A percentile compares a stretch with the other conserved stretches of the same genome.
Evolutionary conservation across 2,797 vertebrate species (phyloP).

Genomic region (Melanotaenia pygmaea): DNA sequence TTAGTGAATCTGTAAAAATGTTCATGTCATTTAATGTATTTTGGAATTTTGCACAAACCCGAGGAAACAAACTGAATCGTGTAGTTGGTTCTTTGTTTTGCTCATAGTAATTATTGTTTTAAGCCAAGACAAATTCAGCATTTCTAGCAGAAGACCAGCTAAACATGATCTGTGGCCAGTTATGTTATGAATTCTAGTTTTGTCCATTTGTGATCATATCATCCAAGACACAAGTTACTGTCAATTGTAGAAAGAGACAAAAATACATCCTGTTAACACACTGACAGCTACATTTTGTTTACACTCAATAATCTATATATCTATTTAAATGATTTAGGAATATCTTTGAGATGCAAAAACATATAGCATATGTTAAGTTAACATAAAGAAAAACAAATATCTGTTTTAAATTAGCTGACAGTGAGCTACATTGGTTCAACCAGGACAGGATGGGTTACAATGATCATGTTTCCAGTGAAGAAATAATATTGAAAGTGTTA

Average conservation of each 20-base stretch:
- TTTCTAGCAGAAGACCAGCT: neutral
- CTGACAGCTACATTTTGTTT: neutral
- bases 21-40: neutral
- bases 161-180: neutral
- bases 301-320: neutral
- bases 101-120: too few relatives aligned
- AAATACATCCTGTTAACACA: neutral
- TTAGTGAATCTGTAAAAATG: neutral
- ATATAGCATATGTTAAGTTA: neutral
- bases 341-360: neutral
- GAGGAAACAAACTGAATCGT: too few relatives aligned
- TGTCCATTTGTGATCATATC: neutral
- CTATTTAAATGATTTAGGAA: neutral
- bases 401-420: neutral
- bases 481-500: neutral
- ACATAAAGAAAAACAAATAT: too few relatives aligned
- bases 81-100: too few relatives aligned
- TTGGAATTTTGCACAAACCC: neutral
- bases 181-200: neutral
- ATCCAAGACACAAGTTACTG: neutral
- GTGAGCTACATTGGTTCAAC: neutral
- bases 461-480: neutral
- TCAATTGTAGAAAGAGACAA: conserved; percentile 1
- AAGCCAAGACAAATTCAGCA: neutral
- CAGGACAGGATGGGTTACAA: neutral